Percentiles rank a stretch among this genome's conserved stretches.
Conservation (phyloP, 2,797 vertebrate genomes). For the Salarias fasciatus region DNA sequence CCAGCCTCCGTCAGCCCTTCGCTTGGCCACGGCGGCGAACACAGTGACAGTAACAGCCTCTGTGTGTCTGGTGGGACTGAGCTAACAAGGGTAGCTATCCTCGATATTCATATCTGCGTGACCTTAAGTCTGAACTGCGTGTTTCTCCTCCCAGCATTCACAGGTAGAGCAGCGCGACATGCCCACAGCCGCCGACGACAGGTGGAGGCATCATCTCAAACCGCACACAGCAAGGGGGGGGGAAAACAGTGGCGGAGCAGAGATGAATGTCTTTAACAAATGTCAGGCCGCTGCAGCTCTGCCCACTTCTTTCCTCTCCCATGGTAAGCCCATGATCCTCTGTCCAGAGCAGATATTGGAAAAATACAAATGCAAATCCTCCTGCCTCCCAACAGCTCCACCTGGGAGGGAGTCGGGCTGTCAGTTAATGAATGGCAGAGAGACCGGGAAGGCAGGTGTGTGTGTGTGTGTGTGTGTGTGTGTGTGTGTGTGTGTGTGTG, state of each 20-base stretch:
- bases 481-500: neutral
- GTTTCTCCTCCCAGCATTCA: slow-evolving; percentile 35
- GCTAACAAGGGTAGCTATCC: slow-evolving; percentile 35
- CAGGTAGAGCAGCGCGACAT: slow-evolving; percentile 29
- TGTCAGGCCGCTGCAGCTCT: slow-evolving; percentile 44
- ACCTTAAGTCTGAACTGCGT: slow-evolving; percentile 44
- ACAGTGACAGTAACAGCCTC: slow-evolving; percentile 23
- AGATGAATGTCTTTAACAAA: slow-evolving; percentile 65
- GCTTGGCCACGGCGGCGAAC: neutral
- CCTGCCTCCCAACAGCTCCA: slow-evolving; percentile 60
- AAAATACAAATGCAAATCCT: slow-evolving; percentile 81
- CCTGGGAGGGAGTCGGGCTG: slow-evolving; percentile 64
- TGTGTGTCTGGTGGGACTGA: slow-evolving; percentile 29
- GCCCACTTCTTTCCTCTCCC: slow-evolving; percentile 38
- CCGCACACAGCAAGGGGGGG: slow-evolving; percentile 8
- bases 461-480: neutral
- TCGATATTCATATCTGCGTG: slow-evolving; percentile 10
- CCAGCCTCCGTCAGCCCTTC: slow-evolving; percentile 11
- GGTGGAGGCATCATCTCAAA: slow-evolving; percentile 41
- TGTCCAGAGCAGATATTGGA: slow-evolving; percentile 68
- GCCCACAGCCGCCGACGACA: slow-evolving; percentile 42
- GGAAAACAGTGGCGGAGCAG: slow-evolving; percentile 36
- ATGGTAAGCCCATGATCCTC: slow-evolving; percentile 70
- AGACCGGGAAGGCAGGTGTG: slow-evolving; percentile 13
- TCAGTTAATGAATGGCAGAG: slow-evolving; percentile 70